Conservation (phyloP, 2,888 invertebrate genomes). For the Xestia ashworthii region DNA sequence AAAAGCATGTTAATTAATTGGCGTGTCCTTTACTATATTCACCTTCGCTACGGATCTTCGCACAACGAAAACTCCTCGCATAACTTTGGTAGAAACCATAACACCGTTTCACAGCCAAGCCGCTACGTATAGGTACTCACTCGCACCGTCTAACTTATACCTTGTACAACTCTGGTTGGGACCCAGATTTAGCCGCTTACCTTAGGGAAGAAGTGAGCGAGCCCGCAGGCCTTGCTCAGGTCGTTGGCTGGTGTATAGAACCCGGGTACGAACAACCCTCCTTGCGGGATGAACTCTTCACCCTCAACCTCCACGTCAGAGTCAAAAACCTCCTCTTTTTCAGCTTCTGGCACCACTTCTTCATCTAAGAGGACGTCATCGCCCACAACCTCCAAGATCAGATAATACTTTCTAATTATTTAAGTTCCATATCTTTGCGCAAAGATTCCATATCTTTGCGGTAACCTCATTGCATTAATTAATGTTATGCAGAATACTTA, state of each 20-base stretch:
- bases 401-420: background rate
- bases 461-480: background rate
- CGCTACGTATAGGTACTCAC: background rate
- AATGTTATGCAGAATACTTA: background rate
- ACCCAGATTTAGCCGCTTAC: conserved; percentile 54
- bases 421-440: too few relatives aligned
- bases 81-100: background rate
- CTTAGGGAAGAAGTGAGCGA: conserved; percentile 84
- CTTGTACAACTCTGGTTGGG: background rate
- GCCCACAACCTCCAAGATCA: background rate
- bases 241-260: conserved; percentile 84
- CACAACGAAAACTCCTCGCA: background rate
- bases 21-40: too few relatives aligned
- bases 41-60: background rate
- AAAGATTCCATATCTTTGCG: too few relatives aligned
- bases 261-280: conserved; percentile 86
- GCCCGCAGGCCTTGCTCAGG: conserved; percentile 83
- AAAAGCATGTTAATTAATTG: too few relatives aligned
- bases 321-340: conserved; percentile 81
- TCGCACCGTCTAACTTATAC: background rate
- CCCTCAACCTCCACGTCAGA: conserved; percentile 84
- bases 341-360: conserved; percentile 70
- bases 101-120: background rate
- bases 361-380: conserved; percentile 8
- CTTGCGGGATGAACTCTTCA: conserved; percentile 87